Percentiles rank a stretch among this genome's conserved stretches.
phyloP scores from a whole-genome alignment of 2,888 invertebrate genomes.

The Sabellastarte sp. region DNA sequence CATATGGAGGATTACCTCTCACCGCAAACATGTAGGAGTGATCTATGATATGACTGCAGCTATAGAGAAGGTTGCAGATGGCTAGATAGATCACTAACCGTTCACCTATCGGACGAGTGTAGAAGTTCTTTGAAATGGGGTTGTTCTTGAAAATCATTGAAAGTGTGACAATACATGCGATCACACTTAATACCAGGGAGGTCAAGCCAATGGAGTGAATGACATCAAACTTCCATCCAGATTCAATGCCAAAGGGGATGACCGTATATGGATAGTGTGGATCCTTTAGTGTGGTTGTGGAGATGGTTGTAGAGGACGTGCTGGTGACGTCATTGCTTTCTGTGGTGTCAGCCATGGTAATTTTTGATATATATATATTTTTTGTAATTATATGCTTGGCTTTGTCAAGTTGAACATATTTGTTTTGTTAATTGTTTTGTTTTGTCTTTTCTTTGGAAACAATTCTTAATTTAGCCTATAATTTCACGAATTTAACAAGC shows the following conservation, averaged over 20 bases:
- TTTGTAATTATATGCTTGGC: no score
- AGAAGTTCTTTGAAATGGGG: background rate
- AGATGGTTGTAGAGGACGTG: no score
- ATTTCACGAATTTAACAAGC: no score
- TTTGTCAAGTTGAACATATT: no score
- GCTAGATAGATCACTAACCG: slow-evolving; percentile 14
- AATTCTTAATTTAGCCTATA: no score
- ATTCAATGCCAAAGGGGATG: background rate
- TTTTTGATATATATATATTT: no score
- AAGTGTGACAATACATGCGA: background rate
- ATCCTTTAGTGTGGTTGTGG: no score
- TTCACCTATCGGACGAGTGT: slow-evolving; percentile 7
- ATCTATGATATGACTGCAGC: slow-evolving; percentile 16
- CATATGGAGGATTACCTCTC: slow-evolving; percentile 13
- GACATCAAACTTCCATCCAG: slow-evolving; percentile 3
- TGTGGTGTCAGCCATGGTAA: no score
- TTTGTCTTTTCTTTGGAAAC: no score
- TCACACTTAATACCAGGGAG: slow-evolving; percentile 6
- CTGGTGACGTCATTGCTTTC: no score
- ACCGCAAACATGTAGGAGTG: slow-evolving; percentile 18
- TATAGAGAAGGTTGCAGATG: slow-evolving; percentile 4
- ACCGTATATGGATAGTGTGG: no score
- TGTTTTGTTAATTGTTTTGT: no score
- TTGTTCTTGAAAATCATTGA: background rate
- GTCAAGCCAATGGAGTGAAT: slow-evolving; percentile 5